Evolutionary conservation across 23 tunicate genomes (phyloP), one percentile per base, ranked within the genome.

Genomic region (Aplidium turbinatum): DNA sequence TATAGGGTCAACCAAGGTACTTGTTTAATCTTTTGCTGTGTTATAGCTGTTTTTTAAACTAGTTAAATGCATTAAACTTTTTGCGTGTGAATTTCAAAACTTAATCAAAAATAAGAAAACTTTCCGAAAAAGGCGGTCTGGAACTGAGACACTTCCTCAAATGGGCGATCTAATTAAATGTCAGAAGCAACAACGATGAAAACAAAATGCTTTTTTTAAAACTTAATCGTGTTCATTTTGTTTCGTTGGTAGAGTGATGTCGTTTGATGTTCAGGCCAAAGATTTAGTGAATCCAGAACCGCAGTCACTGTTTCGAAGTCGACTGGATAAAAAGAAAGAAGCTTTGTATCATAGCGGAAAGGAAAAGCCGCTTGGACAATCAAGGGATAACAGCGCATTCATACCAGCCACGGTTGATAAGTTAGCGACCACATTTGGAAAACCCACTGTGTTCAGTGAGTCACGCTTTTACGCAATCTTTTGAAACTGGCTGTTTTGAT

Each of bases 321-420:
- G 82, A 24, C 31, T 88, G 66, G 87, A 88, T 22, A 75, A 47
- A 0, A 88, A 88, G 33, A 88, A 88, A 71, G 96, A 88, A 47
- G 58, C 87, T 19, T 50, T 76, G 19, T 88, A 88, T 60, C 58
- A 52, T 31, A 88, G 96, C 35, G 61, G 58, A 46, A 76, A 75
- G 21, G 85, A 88, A 47, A 88, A 88, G 68, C 96, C 87, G 4
- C 61, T 88, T 26, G 96, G 96, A 57, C 66, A 88, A 38, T 76
- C 96, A 58, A 46, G 96, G 68, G 96, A 88, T 57, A 88, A 88
- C 67, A 88, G 88, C 28, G 72, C 83, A 6, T 88, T 56, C 47
- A 88, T 88, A 83, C 82, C 87, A n/a, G 31, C 51, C 9, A 33
- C 66, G 25, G 81, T 88, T 47, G 81, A 88, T 39, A 57, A 79